Conservation (phyloP, 1,140 invertebrate species). For the Macrocentrus cingulum region DNA sequence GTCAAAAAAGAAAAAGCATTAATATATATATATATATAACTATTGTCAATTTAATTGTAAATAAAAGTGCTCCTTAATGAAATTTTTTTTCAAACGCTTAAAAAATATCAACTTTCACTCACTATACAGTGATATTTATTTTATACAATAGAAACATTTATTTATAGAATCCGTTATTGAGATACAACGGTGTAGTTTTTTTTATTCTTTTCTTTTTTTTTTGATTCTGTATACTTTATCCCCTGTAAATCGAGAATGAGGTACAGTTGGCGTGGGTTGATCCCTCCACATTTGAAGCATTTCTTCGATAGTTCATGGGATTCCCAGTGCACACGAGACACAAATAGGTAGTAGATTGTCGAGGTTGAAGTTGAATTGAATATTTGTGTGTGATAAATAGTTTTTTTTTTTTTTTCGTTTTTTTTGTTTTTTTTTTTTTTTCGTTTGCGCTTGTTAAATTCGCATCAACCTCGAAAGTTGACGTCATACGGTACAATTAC, state of each 20-base stretch:
- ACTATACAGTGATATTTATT: slow-evolving; percentile 9
- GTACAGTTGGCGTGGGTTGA: slow-evolving; percentile 34
- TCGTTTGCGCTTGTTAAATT: not conserved
- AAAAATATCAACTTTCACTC: too few relatives aligned
- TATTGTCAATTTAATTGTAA: too few relatives aligned
- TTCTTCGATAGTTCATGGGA: slow-evolving; percentile 8
- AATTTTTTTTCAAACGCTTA: too few relatives aligned
- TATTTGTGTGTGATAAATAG: slow-evolving; percentile 1
- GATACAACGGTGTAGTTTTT: slow-evolving; percentile 45
- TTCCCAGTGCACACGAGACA: slow-evolving; percentile 47
- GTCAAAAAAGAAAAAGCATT: slow-evolving; percentile 31
- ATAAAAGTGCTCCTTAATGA: too few relatives aligned
- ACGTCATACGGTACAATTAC: too few relatives aligned
- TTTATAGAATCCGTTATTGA: slow-evolving; percentile 45
- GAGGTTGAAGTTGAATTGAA: slow-evolving; percentile 9
- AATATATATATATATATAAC: too few relatives aligned
- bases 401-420: not conserved
- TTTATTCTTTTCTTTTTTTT: slow-evolving; percentile 33
- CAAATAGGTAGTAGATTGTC: slow-evolving; percentile 43
- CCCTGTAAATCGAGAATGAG: slow-evolving; percentile 30
- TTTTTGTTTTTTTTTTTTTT: not conserved
- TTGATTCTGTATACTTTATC: slow-evolving; percentile 28
- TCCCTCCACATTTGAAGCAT: slow-evolving; percentile 15
- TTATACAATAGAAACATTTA: slow-evolving; percentile 53
- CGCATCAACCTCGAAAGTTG: slow-evolving; percentile 9